phyloP scores from a whole-genome alignment of 2,888 invertebrate genomes.

The Cyaniris semiargus region DNA sequence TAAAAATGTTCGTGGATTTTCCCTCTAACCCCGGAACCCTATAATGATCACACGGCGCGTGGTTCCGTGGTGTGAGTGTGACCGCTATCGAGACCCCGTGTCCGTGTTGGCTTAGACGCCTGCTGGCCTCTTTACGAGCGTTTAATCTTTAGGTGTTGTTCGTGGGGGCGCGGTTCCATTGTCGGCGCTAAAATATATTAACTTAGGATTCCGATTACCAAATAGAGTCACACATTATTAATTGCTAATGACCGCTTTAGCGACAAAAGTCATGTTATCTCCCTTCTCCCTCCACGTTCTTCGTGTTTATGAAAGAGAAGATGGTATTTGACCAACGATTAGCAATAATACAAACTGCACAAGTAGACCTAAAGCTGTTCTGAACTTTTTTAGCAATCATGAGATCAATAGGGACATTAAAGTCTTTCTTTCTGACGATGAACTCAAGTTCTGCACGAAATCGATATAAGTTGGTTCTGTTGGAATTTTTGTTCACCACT shows the following conservation, averaged over 20 bases:
- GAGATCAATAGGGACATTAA: not conserved
- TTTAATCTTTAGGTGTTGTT: constrained; percentile 68
- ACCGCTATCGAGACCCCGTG: constrained; percentile 62
- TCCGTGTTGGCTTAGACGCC: constrained; percentile 54
- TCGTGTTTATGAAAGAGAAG: too few relatives aligned
- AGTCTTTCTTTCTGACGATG: not conserved
- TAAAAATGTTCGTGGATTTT: not conserved
- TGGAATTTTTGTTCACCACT: too few relatives aligned
- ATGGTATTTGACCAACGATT: too few relatives aligned
- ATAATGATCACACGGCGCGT: constrained; percentile 25
- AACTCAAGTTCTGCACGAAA: too few relatives aligned
- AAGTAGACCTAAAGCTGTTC: too few relatives aligned
- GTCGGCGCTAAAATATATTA: not conserved
- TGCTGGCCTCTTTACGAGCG: constrained; percentile 71
- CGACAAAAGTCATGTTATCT: too few relatives aligned
- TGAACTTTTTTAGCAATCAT: not conserved
- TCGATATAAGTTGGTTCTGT: too few relatives aligned
- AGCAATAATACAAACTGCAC: too few relatives aligned
- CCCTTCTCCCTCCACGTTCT: too few relatives aligned
- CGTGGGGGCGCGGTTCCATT: constrained; percentile 47
- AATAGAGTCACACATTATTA: too few relatives aligned
- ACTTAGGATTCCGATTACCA: not conserved
- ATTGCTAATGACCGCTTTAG: too few relatives aligned
- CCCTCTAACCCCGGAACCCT: not conserved
- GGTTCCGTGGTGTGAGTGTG: constrained; percentile 29